phyloP scores from a whole-genome alignment of 2,888 invertebrate species.

The Drosophila recens region DNA sequence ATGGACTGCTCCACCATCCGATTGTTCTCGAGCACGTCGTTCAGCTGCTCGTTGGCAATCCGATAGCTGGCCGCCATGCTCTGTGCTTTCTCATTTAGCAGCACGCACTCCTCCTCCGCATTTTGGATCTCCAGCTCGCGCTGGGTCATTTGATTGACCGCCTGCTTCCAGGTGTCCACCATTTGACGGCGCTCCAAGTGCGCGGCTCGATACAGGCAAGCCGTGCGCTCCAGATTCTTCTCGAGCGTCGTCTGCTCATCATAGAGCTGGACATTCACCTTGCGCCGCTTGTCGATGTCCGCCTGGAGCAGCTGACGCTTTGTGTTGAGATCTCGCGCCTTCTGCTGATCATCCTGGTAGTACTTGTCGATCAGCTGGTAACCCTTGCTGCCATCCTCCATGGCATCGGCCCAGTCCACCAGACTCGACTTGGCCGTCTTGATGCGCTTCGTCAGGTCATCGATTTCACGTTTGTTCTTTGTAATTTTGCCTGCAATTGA shows the following conservation, averaged over 20 bases:
- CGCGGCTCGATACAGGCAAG: conserved; percentile 86
- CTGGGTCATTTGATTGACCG: conserved; percentile 89
- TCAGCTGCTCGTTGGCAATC: conserved; percentile 86
- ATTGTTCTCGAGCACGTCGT: conserved; percentile 86
- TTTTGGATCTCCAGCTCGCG: conserved; percentile 89
- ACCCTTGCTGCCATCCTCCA: conserved; percentile 89
- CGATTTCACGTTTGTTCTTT: conserved; percentile 87
- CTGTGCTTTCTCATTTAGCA: conserved; percentile 72
- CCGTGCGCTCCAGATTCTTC: conserved; percentile 86
- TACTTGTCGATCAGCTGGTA: conserved; percentile 90
- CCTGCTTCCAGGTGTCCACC: conserved; percentile 90
- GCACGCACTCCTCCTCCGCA: conserved; percentile 84
- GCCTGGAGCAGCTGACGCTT: conserved; percentile 86
- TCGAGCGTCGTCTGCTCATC: conserved; percentile 87
- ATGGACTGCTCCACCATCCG: conserved; percentile 85
- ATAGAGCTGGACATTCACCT: conserved; percentile 85
- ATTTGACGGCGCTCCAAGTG: conserved; percentile 89
- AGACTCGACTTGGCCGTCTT: conserved; percentile 88
- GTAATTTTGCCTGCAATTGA: conserved; percentile 85
- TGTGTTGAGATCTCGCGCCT: conserved; percentile 88
- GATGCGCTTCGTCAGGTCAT: conserved; percentile 88
- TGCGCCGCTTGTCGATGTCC: conserved; percentile 85
- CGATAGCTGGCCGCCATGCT: conserved; percentile 85
- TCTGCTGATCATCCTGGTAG: conserved; percentile 89
- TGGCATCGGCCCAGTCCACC: conserved; percentile 90